Base-by-base conservation (phyloP, 1,140 invertebrate genomes). In the Linepithema humile region DNA sequence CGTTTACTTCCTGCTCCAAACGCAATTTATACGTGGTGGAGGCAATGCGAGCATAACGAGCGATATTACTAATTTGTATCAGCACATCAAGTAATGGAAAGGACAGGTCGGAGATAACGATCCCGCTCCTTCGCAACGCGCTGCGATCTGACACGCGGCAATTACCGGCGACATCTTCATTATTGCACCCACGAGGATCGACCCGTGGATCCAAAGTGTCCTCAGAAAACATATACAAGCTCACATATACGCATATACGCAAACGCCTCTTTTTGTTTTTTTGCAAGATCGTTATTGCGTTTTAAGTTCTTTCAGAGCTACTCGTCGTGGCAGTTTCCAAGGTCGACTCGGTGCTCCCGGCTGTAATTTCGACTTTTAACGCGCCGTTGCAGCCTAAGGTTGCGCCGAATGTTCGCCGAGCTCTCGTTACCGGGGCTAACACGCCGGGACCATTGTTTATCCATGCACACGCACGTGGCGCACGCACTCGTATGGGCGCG, bases 281-380 rank as follows among this genome's bases (percentile, higher is more conserved):
- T 78, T 35, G 48, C 48, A 23, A 12, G 35, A 78, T 69, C 26
- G 48, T 78, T 55, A 55, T 55, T 32, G 23, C 17, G 45, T 23
- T 69, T 78, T 69, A 78, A 78, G 69, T 78, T 48, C 12, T 3
- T 78, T 1, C 17, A 48, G 48, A 23, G 40, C 35, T 62, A 7
- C 75, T 67, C 32, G 59, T 26, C 43, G 62, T 40, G 48, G 48
- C 55, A 23, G 29, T 32, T 75, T 57, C 43, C 73, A 55, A 69
- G 75, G 64, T 40, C 75, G 38, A 32, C 48, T 20, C 62, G 73
- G 40, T 59, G 38, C 53, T 43, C 70, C 53, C 9, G 57, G 32
- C 10, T 40, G 35, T 69, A 78, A 80, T 80, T 80, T 65, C 78
- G 72, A 87, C 65, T 84, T 86, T 87, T 83, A 86, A 86, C 84